phyloP scores from a whole-genome alignment of 1,140 invertebrate species.

The Tribolium madens region DNA sequence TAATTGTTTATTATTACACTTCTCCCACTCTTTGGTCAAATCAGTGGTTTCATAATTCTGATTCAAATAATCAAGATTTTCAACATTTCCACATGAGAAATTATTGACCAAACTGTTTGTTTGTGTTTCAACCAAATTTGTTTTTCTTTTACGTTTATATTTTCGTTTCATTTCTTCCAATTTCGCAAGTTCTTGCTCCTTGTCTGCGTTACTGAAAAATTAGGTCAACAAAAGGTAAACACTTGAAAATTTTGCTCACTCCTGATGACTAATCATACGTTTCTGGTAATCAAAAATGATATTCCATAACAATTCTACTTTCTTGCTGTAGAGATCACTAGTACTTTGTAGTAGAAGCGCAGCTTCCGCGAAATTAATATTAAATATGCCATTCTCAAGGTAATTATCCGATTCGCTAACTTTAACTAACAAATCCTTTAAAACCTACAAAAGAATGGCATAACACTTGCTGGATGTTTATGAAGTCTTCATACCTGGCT shows the following conservation, averaged over 20 bases:
- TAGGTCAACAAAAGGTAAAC: neutral
- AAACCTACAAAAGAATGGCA: slow-evolving; percentile 48
- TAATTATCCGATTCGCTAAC: slow-evolving; percentile 52
- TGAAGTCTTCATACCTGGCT: slow-evolving; percentile 51
- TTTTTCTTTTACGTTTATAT: slow-evolving; percentile 45
- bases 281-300: slow-evolving; percentile 50
- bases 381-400: slow-evolving; percentile 59
- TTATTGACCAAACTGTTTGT: slow-evolving; percentile 16
- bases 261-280: slow-evolving; percentile 43
- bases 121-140: slow-evolving; percentile 5
- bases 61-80: slow-evolving; percentile 23
- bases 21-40: slow-evolving; percentile 9
- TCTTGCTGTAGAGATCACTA: slow-evolving; percentile 59
- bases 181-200: slow-evolving; percentile 42
- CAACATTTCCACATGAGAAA: neutral
- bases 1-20: neutral
- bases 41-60: slow-evolving; percentile 2
- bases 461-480: neutral
- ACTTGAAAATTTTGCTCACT: slow-evolving; percentile 37
- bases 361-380: slow-evolving; percentile 62
- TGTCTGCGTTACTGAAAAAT: slow-evolving; percentile 45
- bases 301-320: slow-evolving; percentile 63
- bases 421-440: slow-evolving; percentile 55
- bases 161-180: slow-evolving; percentile 43
- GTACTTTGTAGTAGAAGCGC: slow-evolving; percentile 60